phyloP scores from a whole-genome alignment of 2,797 vertebrate genomes.

The Pseudomugil tenellus region DNA sequence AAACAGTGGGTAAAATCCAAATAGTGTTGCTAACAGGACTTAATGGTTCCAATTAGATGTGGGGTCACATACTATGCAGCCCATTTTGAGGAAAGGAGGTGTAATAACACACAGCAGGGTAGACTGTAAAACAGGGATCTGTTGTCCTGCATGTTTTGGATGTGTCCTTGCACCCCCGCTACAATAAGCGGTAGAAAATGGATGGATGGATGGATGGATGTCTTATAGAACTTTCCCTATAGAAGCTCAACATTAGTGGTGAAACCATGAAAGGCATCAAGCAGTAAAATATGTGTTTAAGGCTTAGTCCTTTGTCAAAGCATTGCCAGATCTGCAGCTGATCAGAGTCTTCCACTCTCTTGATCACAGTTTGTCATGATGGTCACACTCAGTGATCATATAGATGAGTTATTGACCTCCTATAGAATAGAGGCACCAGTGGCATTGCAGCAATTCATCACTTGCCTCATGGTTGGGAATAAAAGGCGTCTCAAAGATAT shows the following conservation, averaged over 20 bases:
- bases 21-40: too few relatives aligned
- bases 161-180: too few relatives aligned
- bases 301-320: conserved; percentile 57
- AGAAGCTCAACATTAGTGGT: conserved; percentile 31
- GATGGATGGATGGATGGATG: too few relatives aligned
- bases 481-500: conserved; percentile 54
- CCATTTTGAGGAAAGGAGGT: too few relatives aligned
- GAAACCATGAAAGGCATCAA: conserved; percentile 58
- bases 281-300: conserved; percentile 69
- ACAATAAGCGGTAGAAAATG: too few relatives aligned
- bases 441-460: conserved; percentile 78
- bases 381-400: conserved; percentile 77
- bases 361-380: conserved; percentile 72
- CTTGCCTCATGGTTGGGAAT: conserved; percentile 53
- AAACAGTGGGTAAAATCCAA: too few relatives aligned
- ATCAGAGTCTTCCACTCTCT: conserved; percentile 68
- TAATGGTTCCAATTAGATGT: too few relatives aligned
- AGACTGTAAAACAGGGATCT: too few relatives aligned
- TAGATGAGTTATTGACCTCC: conserved; percentile 83
- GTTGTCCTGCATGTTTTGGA: too few relatives aligned
- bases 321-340: conserved; percentile 67
- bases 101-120: too few relatives aligned
- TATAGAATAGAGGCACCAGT: conserved; percentile 65
- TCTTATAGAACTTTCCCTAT: conserved; percentile 46
- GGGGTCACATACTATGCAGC: too few relatives aligned